Percentiles rank a stretch among this genome's conserved stretches.
Conservation (phyloP, 2,888 invertebrate species). For the Busseola fusca region DNA sequence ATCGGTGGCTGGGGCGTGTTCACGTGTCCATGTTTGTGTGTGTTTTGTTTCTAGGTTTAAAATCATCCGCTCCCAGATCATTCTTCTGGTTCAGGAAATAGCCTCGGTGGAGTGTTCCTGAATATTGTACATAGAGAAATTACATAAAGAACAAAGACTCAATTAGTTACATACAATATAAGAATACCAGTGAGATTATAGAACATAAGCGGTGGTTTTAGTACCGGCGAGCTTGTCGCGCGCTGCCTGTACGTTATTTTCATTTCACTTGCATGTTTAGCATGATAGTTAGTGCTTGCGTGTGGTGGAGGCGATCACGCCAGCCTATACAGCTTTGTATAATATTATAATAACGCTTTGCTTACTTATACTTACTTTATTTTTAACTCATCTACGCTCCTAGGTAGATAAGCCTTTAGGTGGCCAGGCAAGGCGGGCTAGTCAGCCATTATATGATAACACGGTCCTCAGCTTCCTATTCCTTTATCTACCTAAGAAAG, state of each 20-base stretch:
- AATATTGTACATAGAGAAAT: conserved; percentile 85
- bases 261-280: conserved; percentile 75
- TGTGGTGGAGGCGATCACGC: conserved; percentile 47
- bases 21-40: conserved; percentile 81
- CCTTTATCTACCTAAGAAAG: conserved; percentile 27
- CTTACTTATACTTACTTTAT: conserved; percentile 37
- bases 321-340: conserved; percentile 32
- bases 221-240: conserved; percentile 84
- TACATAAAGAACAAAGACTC: conserved; percentile 88
- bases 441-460: not conserved
- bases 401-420: conserved; percentile 21
- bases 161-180: conserved; percentile 86
- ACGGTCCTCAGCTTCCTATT: not conserved
- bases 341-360: conserved; percentile 44
- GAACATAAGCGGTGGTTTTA: conserved; percentile 87
- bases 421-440: not conserved
- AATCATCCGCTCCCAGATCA: conserved; percentile 88
- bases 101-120: conserved; percentile 84
- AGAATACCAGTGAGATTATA: conserved; percentile 89
- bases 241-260: conserved; percentile 85
- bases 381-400: conserved; percentile 8
- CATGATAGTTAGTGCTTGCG: conserved; percentile 53
- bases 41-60: conserved; percentile 88
- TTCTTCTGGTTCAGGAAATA: conserved; percentile 90
- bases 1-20: conserved; percentile 77